phyloP scores from a whole-genome alignment of 2,113 vertebrate genomes.

The Cavia aperea region DNA sequence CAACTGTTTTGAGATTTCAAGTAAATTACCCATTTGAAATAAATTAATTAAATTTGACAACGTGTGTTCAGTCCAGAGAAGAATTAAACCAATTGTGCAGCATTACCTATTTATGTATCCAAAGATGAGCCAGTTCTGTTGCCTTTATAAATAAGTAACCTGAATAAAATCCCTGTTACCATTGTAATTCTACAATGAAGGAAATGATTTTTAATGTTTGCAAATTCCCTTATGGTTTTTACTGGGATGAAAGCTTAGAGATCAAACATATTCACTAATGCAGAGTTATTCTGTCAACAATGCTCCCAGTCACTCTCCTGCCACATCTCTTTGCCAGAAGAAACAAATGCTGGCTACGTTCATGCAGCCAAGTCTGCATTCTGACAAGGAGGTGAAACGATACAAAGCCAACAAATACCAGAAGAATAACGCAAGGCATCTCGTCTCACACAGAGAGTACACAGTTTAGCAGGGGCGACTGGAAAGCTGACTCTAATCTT shows the following conservation, averaged over 20 bases:
- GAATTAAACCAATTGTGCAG: background rate
- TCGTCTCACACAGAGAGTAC: constrained; percentile 17
- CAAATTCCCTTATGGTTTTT: constrained; percentile 49
- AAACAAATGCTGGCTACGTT: constrained; percentile 48
- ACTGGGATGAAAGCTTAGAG: constrained; percentile 42
- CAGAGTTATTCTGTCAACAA: constrained; percentile 33
- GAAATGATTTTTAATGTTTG: constrained; percentile 13
- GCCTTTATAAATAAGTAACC: background rate
- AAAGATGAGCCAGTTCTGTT: background rate
- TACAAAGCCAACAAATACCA: constrained; percentile 40
- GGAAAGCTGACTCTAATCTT: constrained; percentile 24
- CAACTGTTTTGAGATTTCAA: background rate
- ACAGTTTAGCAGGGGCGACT: constrained; percentile 29
- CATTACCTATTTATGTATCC: background rate
- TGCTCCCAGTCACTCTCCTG: constrained; percentile 16
- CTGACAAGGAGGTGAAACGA: constrained; percentile 55
- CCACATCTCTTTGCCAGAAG: constrained; percentile 26
- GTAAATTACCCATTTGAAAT: background rate
- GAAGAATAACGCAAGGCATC: constrained; percentile 56
- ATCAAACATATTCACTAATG: constrained; percentile 37
- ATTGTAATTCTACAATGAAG: constrained; percentile 25
- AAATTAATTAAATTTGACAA: background rate
- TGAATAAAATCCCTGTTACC: background rate
- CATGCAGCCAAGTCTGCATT: constrained; percentile 38
- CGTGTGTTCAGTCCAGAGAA: background rate